Base-by-base conservation (phyloP, 2,797 vertebrate species). In the Dallia pectoralis region DNA sequence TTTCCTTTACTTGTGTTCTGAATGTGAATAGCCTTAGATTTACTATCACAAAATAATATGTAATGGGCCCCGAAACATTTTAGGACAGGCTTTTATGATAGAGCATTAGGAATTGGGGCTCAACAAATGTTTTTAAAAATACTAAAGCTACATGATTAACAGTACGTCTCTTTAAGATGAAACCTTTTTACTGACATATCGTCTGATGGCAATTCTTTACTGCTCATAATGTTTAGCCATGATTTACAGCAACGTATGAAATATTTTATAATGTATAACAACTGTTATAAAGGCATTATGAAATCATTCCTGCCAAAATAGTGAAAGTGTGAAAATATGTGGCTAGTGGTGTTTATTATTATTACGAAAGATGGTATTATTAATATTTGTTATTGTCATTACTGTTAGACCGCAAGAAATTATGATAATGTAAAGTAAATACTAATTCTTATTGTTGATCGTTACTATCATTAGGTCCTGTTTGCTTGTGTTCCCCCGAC, bases 401-500 rank as follows among this genome's bases (percentile, higher is more conserved):
- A 36, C 7, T 36, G 33, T 3, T 36, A 36, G 33, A 36, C 33
- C 33, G 3, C 33, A n/a, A n/a, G n/a, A n/a, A 36, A 36, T 36
- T 36, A 7, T 36, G 7, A 36, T 36, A 36, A 36, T 36, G 7
- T 36, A 3, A 7, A 7, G 33, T n/a, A n/a, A n/a, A n/a, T n/a
- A n/a, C n/a, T n/a, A n/a, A n/a, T n/a, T n/a, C n/a, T n/a, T n/a
- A n/a, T n/a, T 7, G 7, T 36, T 36, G 7, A 3, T 36, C 33
- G 3, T 19, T 53, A 1, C n/a, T 53, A 53, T 53, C 8, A 53
- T 53, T 22, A 53, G 49, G 97, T 99, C 29, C 92, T 98, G 80
- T 99, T 99, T 44, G 97, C 97, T 15, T 99, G 97, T 0, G 97
- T 99, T 59, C 97, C 97, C 3, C 97, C 97, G 70, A 99, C 97